Percentiles rank a stretch among this genome's conserved stretches.
Evolutionary conservation across 2,113 vertebrate genomes (phyloP).

Genomic region (Gobio gobio): DNA sequence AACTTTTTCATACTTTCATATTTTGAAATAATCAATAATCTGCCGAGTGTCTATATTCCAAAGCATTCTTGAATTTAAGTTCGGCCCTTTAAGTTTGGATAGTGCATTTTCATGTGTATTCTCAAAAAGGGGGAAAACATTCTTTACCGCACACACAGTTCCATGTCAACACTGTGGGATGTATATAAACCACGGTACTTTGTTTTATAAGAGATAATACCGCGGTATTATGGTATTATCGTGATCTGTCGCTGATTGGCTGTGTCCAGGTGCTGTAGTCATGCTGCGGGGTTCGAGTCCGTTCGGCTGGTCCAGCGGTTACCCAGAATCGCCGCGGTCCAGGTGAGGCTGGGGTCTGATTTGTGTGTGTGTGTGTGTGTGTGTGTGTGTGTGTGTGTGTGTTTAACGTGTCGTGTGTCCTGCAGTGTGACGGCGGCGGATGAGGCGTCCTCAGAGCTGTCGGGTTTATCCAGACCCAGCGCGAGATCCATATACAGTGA

Average conservation of each 20-base stretch:
- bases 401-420: neutral
- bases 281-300: constrained; percentile 67
- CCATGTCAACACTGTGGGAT: neutral
- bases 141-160: neutral
- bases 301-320: constrained; percentile 62
- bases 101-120: no score
- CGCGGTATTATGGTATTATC: no score
- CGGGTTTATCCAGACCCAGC: constrained; percentile 75
- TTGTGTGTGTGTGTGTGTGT: neutral
- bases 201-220: no score
- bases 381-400: neutral
- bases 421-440: constrained; percentile 63
- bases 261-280: constrained; percentile 27
- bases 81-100: no score
- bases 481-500: constrained; percentile 87
- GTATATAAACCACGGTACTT: no score
- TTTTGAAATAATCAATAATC: no score
- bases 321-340: constrained; percentile 63
- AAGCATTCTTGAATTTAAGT: no score
- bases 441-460: constrained; percentile 58
- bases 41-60: no score
- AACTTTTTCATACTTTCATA: no score
- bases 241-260: no score
- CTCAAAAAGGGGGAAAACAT: no score
- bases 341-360: constrained; percentile 57